These are phyloP conservation scores for Motacilla alba DNA, from an alignment of 2,113 vertebrate genomes.

Conservation along the genomic window DNA sequence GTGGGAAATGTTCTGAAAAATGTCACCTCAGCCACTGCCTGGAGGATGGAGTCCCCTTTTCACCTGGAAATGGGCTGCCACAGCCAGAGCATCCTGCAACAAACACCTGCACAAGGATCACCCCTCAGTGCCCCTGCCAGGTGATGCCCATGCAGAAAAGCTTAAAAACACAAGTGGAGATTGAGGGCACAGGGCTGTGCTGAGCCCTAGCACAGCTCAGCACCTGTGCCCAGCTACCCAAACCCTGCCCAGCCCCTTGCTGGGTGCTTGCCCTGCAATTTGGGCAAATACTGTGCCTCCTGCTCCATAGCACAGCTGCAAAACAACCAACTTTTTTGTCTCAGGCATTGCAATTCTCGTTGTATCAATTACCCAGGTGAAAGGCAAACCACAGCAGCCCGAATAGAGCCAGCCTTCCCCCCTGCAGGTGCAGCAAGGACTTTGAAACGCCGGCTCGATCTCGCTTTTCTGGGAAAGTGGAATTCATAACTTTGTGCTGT, in stretches of 20 bases:
- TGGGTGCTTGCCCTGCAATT: neutral
- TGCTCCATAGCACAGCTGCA: neutral
- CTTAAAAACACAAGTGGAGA: neutral
- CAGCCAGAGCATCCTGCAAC: neutral
- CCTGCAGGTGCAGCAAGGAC: neutral
- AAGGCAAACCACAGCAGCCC: neutral
- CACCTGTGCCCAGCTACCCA: fast-evolving
- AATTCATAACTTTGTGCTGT: neutral
- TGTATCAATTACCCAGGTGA: neutral
- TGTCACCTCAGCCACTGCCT: neutral
- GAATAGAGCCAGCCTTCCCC: neutral
- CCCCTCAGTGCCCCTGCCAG: neutral
- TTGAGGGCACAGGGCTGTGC: neutral
- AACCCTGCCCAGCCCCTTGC: neutral
- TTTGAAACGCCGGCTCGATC: neutral
- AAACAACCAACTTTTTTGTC: neutral
- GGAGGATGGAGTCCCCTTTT: neutral
- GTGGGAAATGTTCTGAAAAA: neutral
- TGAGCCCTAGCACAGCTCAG: neutral
- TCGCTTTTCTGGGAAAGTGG: neutral
- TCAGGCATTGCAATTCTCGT: neutral
- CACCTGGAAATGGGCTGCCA: fast-evolving
- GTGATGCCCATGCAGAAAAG: neutral
- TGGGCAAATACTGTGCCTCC: neutral
- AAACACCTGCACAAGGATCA: neutral